Base-by-base conservation (phyloP, 1,140 invertebrate species). In the Euura saliciscinereae region DNA sequence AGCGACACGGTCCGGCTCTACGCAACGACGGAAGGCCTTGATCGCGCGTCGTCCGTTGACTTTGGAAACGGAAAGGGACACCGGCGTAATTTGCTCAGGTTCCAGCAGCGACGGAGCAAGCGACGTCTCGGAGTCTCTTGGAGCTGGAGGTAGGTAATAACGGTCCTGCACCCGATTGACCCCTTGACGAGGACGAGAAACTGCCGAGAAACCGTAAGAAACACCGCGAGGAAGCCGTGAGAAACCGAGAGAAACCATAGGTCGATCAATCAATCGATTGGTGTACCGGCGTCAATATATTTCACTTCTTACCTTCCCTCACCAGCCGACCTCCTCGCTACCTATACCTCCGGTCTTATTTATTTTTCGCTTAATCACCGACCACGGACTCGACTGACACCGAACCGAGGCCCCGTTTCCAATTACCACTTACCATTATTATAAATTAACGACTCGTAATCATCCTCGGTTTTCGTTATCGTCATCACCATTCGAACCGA, bases 81-180 rank as follows among this genome's bases (percentile, higher is more conserved):
- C 8, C 82, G 78, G 44, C 80, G 78, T 13, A 72, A 79, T 68
- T 75, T 78, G 7, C 78, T 87, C 44, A 78, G 82, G 74, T 87
- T 87, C 73, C 86, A 86, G 46, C 86, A 87, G 65, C 76, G 82
- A 65, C 83, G 81, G 72, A 87, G 81, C 71, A 81, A 82, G 68
- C 82, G 82, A 6, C 81, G 84, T 65, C 79, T 87, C 6, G 86
- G 83, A 6, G 77, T 87, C 8, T 87, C 86, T 5, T 87, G 86
- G 86, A 84, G 82, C 74, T 85, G 85, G 77, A 86, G 84, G 86
- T 87, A 77, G 28, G 28, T 59, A 59, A 59, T 59, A 59, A 59
- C 51, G 51, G 51, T 59, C 51, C 51, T 59, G 51, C 13, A 59
- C 51, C 51, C 51, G 51, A n/a, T 59, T 59, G 51, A 59, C 51